Conservation (phyloP, 2,113 vertebrate species). For the Cephalopholis sonnerati region DNA sequence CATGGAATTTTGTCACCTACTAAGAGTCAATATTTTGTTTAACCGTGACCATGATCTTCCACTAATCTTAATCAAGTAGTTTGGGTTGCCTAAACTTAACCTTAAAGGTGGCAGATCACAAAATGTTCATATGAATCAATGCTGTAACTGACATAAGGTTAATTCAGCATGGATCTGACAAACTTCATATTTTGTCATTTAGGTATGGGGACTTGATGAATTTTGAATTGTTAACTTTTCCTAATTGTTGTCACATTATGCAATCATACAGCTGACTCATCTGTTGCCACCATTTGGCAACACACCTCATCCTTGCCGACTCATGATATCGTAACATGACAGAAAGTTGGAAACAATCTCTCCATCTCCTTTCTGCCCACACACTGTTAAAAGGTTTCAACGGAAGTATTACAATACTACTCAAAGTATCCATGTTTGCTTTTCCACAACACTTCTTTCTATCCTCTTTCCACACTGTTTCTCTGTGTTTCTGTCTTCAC, state of each 20-base stretch:
- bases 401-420: background rate
- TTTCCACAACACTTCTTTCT: background rate
- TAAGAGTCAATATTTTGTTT: no score
- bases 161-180: no score
- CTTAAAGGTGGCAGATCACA: no score
- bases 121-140: no score
- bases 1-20: no score
- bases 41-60: no score
- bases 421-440: background rate
- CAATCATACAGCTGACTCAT: conserved; percentile 18
- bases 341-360: conserved; percentile 20
- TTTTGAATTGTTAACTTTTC: background rate
- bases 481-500: background rate
- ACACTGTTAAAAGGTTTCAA: background rate
- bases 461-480: background rate
- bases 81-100: no score
- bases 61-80: no score
- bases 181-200: background rate
- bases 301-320: background rate
- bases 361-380: conserved; percentile 11
- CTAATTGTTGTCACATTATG: conserved; percentile 10
- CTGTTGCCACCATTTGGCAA: conserved; percentile 33
- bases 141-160: no score
- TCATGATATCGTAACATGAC: background rate
- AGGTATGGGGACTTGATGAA: background rate